Percentiles rank a stretch among this genome's conserved stretches.
These are phyloP conservation scores for Apteryx mantelli DNA, from an alignment of 2,113 vertebrate genomes.

Conservation along the genomic window DNA sequence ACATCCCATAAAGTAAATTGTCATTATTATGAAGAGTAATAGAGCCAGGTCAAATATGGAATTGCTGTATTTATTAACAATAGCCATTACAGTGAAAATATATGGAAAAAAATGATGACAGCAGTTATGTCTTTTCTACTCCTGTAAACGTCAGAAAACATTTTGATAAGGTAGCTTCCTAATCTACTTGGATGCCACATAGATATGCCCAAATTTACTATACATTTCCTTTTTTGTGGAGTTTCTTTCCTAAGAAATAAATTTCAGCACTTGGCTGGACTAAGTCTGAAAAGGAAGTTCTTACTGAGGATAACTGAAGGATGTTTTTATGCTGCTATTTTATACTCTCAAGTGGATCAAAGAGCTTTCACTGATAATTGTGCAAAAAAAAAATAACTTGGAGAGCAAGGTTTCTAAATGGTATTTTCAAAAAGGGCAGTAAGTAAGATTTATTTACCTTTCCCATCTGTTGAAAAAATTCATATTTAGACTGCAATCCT, in stretches of 20 bases:
- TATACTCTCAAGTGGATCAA: background rate
- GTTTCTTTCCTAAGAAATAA: background rate
- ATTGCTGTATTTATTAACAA: background rate
- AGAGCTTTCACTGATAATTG: background rate
- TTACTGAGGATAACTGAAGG: background rate
- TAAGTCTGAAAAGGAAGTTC: background rate
- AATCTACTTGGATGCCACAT: background rate
- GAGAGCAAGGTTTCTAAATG: background rate
- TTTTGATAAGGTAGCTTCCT: background rate
- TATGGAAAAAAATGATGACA: background rate
- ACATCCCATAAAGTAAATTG: background rate
- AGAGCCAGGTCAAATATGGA: background rate
- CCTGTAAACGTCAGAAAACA: background rate
- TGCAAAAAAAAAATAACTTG: background rate
- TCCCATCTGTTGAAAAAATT: background rate
- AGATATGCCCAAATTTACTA: background rate
- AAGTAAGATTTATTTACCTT: background rate
- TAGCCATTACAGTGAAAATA: background rate
- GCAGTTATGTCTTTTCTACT: background rate
- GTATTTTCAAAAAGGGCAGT: background rate
- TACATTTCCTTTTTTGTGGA: background rate
- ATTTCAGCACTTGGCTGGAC: background rate
- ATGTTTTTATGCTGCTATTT: background rate
- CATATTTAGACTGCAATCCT: background rate
- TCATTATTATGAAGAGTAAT: background rate